Evolutionary conservation across 2,888 invertebrate species (phyloP), one percentile per base, ranked within the genome.

Genomic region (Onthophagus sagittarius): DNA sequence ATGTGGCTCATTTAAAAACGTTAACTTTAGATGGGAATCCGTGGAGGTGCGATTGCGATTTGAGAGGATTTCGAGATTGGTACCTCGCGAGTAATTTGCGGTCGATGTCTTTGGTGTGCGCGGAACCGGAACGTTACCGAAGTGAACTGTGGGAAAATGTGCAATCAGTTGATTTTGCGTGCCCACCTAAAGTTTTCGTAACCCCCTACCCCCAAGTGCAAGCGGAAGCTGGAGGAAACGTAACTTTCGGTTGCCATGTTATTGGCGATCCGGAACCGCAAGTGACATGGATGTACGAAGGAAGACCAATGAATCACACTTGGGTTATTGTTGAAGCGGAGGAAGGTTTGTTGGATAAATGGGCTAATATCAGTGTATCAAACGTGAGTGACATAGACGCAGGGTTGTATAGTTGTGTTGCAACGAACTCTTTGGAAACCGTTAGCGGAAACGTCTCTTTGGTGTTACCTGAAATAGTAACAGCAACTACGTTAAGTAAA

Each of bases 31-130:
- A 94, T 77, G 93, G 93, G 33, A 97, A 97, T 84, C 95, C 94
- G 4, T 97, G 96, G 96, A 89, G 90, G 81, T 97, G 97, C 84
- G 95, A 97, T 84, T 97, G 97, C 84, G 90, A 93, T 77, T 85
- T 97, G 74, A 89, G 95, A 71, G 92, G 92, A 74, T 94, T 96
- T 80, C 90, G 95, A 74, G 91, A 91, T 79, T 96, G 96, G 95
- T 91, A 95, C 82, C 88, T 95, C 71, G 89, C 90, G 71, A 92
- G 91, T 80, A 94, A 94, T 79, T 87, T 96, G 71, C 82, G 83
- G 74, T 92, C 93, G 9, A 90, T 92, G 77, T 90, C 93, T 63
- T 88, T 95, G 78, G 87, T 89, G 70, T 94, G 94, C 81, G 89
- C 89, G 11, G 91, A 91, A 71, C 96, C 96, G 0, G 86, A 89